Evolutionary conservation across 2,888 invertebrate species (phyloP).

Genomic region (Dolichomitus sp.): DNA sequence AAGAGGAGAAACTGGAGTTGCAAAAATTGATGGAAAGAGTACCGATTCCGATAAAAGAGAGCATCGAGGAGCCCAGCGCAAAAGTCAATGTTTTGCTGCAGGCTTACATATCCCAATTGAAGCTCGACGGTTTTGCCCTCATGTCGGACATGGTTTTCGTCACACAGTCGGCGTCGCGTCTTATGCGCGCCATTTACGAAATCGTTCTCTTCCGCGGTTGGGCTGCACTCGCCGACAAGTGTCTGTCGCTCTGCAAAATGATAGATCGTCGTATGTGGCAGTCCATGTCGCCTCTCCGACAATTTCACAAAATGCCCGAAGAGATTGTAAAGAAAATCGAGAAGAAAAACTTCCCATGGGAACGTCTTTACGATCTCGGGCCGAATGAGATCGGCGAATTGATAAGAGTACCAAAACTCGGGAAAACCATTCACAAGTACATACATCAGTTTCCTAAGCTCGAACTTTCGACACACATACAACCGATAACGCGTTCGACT

Average conservation of each 20-base stretch:
- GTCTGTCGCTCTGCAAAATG: conserved; percentile 99
- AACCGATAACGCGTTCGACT: conserved; percentile 98
- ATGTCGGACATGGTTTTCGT: conserved; percentile 99
- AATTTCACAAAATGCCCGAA: conserved; percentile 99
- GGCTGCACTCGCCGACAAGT: conserved; percentile 99
- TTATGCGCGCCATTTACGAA: conserved; percentile 99
- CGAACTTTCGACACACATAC: conserved; percentile 98
- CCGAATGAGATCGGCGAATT: conserved; percentile 99
- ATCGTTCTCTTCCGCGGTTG: conserved; percentile 97
- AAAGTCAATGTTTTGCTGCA: conserved; percentile 98
- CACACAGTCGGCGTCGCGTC: conserved; percentile 97
- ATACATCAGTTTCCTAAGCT: conserved; percentile 99
- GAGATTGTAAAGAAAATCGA: conserved; percentile 99
- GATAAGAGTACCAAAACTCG: conserved; percentile 95
- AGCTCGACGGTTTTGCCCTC: conserved; percentile 98
- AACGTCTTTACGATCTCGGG: conserved; percentile 97
- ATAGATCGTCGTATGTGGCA: conserved; percentile 99
- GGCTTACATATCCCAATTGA: conserved; percentile 99
- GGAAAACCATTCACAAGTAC: conserved; percentile 98
- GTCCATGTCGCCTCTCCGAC: conserved; percentile 98
- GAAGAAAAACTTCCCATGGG: conserved; percentile 98
- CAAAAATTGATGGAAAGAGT: conserved; percentile 97
- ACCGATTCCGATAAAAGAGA: conserved; percentile 99
- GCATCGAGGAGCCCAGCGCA: conserved; percentile 98
- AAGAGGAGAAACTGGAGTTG: conserved; percentile 98